Conservation (phyloP, 1,140 invertebrate genomes). For the Uloborus diversus region DNA sequence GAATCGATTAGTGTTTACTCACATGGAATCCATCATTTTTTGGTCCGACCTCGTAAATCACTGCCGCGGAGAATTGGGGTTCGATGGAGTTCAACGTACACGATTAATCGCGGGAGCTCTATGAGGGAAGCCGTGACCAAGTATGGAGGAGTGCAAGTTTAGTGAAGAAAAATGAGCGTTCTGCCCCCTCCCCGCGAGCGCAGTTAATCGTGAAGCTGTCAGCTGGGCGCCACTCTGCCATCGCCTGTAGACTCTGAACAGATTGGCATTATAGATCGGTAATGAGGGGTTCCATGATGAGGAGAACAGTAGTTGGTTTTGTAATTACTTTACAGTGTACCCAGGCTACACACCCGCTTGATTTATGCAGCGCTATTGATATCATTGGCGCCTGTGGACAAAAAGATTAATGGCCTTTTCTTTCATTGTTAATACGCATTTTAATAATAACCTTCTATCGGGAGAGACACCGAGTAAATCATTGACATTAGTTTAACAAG, state of each 20-base stretch:
- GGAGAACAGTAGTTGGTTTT: conserved; percentile 23
- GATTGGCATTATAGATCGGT: conserved; percentile 12
- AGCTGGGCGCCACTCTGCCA: conserved; percentile 18
- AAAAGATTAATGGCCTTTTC: conserved; percentile 12
- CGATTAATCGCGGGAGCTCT: no score
- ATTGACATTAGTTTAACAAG: conserved; percentile 7
- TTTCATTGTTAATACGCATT: conserved; percentile 8
- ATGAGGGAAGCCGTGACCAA: no score
- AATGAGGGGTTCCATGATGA: conserved; percentile 15
- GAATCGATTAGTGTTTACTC: no score
- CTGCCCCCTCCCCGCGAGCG: background rate
- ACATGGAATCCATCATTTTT: no score
- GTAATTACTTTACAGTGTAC: conserved; percentile 8
- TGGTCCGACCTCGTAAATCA: no score
- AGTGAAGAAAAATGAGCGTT: no score
- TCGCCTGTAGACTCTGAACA: conserved; percentile 12
- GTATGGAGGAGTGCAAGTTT: no score
- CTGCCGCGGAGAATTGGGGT: no score
- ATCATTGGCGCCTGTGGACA: conserved; percentile 1
- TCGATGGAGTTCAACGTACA: no score
- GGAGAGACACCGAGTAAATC: background rate
- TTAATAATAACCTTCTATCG: conserved; percentile 12
- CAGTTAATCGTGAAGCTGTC: conserved; percentile 18
- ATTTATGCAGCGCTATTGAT: conserved; percentile 7
- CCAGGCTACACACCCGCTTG: background rate